phyloP scores from a whole-genome alignment of 2,113 vertebrate species.

The Pantherophis guttatus region DNA sequence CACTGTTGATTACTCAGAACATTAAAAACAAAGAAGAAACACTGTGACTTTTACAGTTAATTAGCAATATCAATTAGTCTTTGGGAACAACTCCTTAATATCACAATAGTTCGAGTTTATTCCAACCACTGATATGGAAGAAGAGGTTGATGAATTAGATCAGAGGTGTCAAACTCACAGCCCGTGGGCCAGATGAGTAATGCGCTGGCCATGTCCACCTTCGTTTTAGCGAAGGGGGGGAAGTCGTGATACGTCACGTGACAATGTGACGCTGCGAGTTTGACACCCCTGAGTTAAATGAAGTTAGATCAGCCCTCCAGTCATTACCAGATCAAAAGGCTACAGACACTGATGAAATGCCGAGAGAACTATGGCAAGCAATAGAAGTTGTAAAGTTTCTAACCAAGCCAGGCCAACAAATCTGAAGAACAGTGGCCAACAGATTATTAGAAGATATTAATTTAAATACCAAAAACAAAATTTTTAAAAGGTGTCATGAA shows the following conservation, averaged over 20 bases:
- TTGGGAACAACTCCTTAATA: not conserved
- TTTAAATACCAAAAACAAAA: not conserved
- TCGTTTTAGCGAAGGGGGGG: too few relatives aligned
- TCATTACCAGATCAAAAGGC: not conserved
- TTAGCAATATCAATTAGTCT: not conserved
- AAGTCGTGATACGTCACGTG: too few relatives aligned
- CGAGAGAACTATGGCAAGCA: not conserved
- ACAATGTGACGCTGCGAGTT: too few relatives aligned
- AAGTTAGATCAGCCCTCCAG: too few relatives aligned
- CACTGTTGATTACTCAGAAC: not conserved
- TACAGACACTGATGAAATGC: not conserved
- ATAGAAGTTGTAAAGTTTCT: not conserved
- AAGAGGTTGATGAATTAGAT: not conserved
- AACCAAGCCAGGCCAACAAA: not conserved
- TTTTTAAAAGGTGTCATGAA: not conserved
- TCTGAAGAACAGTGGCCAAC: not conserved
- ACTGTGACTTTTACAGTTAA: not conserved
- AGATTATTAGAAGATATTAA: not conserved
- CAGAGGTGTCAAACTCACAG: too few relatives aligned
- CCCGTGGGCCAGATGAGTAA: too few relatives aligned
- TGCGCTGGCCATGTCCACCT: too few relatives aligned
- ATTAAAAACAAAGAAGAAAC: not conserved
- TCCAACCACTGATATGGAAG: not conserved
- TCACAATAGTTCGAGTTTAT: not conserved
- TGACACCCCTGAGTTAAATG: not conserved